Conservation (phyloP, 2,797 vertebrate genomes). For the Columba guinea region DNA sequence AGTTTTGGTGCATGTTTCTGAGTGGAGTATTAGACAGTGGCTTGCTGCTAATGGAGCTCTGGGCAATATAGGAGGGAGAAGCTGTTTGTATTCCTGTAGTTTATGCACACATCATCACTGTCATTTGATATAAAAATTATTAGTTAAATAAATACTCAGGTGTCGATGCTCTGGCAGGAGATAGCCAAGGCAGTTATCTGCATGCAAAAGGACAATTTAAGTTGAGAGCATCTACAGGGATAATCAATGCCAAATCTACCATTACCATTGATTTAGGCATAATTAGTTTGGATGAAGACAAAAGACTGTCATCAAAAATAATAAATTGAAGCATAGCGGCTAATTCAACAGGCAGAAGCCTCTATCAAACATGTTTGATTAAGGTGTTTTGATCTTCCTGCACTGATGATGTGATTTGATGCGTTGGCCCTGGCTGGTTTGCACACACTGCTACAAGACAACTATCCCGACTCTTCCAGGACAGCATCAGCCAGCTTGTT, state of each 20-base stretch:
- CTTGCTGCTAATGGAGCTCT: not conserved
- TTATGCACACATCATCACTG: not conserved
- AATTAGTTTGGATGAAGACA: conserved; percentile 51
- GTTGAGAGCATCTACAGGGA: not conserved
- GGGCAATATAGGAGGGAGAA: not conserved
- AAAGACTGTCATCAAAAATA: conserved; percentile 24
- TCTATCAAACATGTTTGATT: not conserved
- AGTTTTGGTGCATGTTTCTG: not conserved
- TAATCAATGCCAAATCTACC: conserved; percentile 44
- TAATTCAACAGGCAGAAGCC: not conserved
- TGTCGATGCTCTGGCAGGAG: not conserved
- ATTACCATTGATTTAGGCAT: conserved; percentile 37
- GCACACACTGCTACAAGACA: not conserved
- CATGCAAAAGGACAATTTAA: not conserved
- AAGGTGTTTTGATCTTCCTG: not conserved
- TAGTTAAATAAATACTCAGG: conserved; percentile 19
- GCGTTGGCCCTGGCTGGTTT: not conserved
- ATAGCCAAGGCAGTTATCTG: conserved; percentile 7
- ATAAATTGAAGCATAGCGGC: conserved; percentile 10
- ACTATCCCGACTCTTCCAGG: not conserved
- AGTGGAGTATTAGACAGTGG: not conserved
- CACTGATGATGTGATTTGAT: not conserved
- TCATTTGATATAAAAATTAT: not conserved
- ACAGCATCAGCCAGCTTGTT: not conserved
- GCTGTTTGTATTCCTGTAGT: not conserved